phyloP scores from a whole-genome alignment of 2,888 invertebrate genomes.

The Cephus pygmeus region DNA sequence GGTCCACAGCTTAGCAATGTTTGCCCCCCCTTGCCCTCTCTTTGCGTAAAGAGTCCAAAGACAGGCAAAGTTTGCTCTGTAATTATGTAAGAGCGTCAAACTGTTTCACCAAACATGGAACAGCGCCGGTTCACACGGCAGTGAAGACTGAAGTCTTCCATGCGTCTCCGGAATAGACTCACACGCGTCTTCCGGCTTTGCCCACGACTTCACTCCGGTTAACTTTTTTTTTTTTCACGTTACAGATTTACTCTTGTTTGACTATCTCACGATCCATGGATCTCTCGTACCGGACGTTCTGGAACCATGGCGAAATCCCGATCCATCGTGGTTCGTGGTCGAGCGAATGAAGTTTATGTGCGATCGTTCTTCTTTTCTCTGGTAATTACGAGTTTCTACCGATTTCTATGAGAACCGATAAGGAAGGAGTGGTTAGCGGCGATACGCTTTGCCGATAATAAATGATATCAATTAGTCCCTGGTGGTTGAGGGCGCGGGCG shows the following conservation, averaged over 20 bases:
- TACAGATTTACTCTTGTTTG: conserved; percentile 61
- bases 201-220: not conserved
- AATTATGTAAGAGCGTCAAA: conserved; percentile 63
- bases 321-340: too few relatives aligned
- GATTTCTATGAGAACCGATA: too few relatives aligned
- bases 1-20: conserved; percentile 28
- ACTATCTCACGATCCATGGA: conserved; percentile 60
- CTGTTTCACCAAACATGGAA: conserved; percentile 62
- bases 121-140: conserved; percentile 53
- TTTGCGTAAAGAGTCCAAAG: conserved; percentile 27
- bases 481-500: conserved; percentile 34
- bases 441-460: conserved; percentile 36
- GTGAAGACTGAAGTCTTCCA: conserved; percentile 12
- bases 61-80: conserved; percentile 62
- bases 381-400: too few relatives aligned
- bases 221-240: conserved; percentile 30
- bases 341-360: too few relatives aligned
- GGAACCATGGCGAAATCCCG: not conserved
- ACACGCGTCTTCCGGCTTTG: too few relatives aligned
- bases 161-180: conserved; percentile 1
- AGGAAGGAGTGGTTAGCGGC: too few relatives aligned
- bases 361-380: too few relatives aligned
- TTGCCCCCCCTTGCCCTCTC: conserved; percentile 43
- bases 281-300: too few relatives aligned
- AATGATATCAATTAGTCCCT: conserved; percentile 55